Conservation (phyloP, 2,113 vertebrate species). For the Ochotona curzoniae region DNA sequence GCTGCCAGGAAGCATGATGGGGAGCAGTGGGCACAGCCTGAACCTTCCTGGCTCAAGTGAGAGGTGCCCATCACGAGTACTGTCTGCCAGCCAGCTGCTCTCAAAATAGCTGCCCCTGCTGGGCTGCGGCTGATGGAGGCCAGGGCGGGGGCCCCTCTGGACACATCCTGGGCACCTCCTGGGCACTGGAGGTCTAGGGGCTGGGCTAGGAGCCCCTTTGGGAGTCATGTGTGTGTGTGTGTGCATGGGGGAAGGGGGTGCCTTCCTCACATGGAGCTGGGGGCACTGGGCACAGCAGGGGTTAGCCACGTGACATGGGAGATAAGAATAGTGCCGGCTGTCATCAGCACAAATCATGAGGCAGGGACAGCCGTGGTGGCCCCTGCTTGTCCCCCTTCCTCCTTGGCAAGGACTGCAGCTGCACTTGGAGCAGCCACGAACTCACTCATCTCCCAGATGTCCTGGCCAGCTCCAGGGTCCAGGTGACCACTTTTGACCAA, state of each 20-base stretch:
- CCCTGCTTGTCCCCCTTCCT: neutral
- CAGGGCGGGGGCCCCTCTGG: neutral
- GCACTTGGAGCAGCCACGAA: neutral
- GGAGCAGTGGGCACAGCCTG: neutral
- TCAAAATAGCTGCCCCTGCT: conserved; percentile 10
- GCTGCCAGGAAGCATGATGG: neutral
- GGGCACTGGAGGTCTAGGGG: neutral
- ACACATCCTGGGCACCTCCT: neutral
- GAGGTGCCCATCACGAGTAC: neutral
- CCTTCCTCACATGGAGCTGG: neutral
- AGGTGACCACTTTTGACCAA: neutral
- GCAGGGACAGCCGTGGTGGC: neutral
- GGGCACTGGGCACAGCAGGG: neutral
- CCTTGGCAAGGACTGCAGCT: neutral
- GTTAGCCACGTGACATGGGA: neutral
- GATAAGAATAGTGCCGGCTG: neutral
- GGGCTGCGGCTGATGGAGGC: neutral
- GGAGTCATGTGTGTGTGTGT: neutral
- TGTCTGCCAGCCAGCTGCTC: conserved; percentile 27
- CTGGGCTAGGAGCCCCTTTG: no score
- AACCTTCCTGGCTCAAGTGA: neutral
- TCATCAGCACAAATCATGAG: neutral
- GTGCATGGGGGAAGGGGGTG: neutral
- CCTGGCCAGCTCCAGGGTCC: neutral
- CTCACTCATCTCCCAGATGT: neutral